Percentiles rank a stretch among this genome's conserved stretches.
These are phyloP conservation scores for Speoplatyrhinus poulsoni DNA, from an alignment of 2,113 vertebrate genomes.

Conservation along the genomic window DNA sequence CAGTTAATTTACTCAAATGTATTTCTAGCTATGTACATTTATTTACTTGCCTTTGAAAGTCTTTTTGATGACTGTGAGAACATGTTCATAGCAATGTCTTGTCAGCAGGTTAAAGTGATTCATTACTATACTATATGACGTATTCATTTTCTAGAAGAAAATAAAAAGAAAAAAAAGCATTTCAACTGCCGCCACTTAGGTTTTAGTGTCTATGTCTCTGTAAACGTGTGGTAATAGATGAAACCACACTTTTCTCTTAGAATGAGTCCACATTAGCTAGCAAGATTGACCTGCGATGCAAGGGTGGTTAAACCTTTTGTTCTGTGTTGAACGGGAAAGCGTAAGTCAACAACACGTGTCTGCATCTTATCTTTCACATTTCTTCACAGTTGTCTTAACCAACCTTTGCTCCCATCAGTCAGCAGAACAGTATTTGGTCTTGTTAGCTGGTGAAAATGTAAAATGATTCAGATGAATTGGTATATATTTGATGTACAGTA, in stretches of 20 bases:
- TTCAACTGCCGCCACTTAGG: conserved; percentile 12
- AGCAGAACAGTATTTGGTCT: neutral
- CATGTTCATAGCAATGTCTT: neutral
- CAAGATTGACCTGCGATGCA: conserved; percentile 20
- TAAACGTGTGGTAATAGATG: neutral
- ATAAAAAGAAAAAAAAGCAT: neutral
- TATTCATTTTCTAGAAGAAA: neutral
- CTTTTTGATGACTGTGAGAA: neutral
- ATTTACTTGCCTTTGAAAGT: neutral
- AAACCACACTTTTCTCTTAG: neutral
- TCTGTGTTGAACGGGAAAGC: rapidly evolving
- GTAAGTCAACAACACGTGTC: conserved; percentile 14
- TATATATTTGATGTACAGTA: neutral
- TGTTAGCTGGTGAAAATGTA: neutral
- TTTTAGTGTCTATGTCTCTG: neutral
- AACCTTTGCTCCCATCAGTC: neutral
- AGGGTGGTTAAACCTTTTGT: neutral
- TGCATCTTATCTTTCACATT: conserved; percentile 44
- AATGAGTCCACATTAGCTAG: conserved; percentile 1
- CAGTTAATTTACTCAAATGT: too few relatives aligned
- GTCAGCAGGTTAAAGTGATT: conserved; percentile 6
- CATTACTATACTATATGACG: conserved; percentile 6
- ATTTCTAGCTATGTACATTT: neutral
- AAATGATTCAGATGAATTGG: neutral
- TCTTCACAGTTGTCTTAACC: neutral